Evolutionary conservation across 2,888 invertebrate species (phyloP).

Genomic region (Oxytorus armatus): DNA sequence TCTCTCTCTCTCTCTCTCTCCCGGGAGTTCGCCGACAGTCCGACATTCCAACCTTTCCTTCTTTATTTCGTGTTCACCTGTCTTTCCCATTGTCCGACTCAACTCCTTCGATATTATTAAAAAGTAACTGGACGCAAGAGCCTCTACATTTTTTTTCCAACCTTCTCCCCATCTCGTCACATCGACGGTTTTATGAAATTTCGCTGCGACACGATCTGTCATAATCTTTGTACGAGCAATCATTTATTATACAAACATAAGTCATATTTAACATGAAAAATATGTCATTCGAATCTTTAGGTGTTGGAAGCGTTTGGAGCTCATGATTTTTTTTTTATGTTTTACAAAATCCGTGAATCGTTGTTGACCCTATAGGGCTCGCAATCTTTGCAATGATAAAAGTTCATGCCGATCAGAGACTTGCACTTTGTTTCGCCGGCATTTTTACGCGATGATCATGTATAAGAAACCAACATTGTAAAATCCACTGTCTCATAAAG

Average conservation of each 20-base stretch:
- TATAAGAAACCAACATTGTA: too few species aligned
- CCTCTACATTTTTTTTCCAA: conserved; percentile 5
- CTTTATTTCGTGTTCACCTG: conserved; percentile 57
- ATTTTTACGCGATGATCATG: too few species aligned
- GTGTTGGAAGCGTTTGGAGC: too few species aligned
- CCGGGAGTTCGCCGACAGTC: conserved; percentile 20
- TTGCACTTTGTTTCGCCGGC: too few species aligned
- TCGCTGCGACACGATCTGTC: conserved; percentile 9
- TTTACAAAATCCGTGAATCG: too few species aligned
- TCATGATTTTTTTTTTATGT: too few species aligned
- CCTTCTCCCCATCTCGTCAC: not conserved
- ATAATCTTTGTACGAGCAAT: not conserved
- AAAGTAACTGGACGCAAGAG: conserved; percentile 50
- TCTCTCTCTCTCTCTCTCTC: conserved; percentile 36
- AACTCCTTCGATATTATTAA: conserved; percentile 55
- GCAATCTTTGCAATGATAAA: too few species aligned
- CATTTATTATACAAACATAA: not conserved
- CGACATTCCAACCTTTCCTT: conserved; percentile 35
- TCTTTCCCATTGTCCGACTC: conserved; percentile 58
- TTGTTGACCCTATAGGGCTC: too few species aligned
- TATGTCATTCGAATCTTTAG: not conserved
- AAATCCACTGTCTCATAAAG: too few species aligned
- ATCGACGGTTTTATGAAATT: not conserved
- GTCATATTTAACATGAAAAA: not conserved
- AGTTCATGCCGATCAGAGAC: too few species aligned